Evolutionary conservation across 2,888 invertebrate species (phyloP), one percentile per base, ranked within the genome.

Genomic region (Drosophila parthenogenetica): DNA sequence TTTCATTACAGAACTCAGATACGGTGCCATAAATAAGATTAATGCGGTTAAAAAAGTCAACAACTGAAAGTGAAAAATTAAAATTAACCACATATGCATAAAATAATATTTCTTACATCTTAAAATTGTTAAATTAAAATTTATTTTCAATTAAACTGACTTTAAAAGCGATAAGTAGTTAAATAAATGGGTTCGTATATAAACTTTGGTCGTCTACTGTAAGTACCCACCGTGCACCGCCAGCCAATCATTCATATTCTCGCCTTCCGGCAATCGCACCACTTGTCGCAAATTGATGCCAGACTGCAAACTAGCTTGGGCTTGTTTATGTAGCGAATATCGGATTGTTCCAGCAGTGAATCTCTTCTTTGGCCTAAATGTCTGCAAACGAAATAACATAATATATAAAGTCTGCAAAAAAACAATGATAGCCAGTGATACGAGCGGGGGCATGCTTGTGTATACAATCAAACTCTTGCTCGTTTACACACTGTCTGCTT

Each of bases 31-130:
- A 98, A 79, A 98, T 96, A 48, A 98, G 93, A 93, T 98, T 98
- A 79, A 98, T 97, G 87, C 98, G 94, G 92, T 98, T 98, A 93
- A 98, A 98, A 91, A 98, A 98, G 90, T 98, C 98, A 35, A 98
- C 98, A 81, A 98, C 97, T 97, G 40, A 48, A 55, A 29, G 8
- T 2, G 1, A 29, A 7, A 25, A 25, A 7, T 7, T 7, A 5
- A 25, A 7, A 25, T 7, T 7, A 25, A 1, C 5, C 8, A 43
- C 13, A 35, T 35, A 35, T 35, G 3, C 2, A 35, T 35, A 35
- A 13, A 13, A 35, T 11, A 29, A 35, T 35, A 35, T 35, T 13
- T 8, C 13, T 13, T 35, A 35, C 1, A 13, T 35, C 1, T 11
- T 35, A 29, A 7, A 29, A 8, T 8, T 29, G 29, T 29, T 29